Evolutionary conservation across 2,797 vertebrate species (phyloP), one percentile per base, ranked within the genome.

Genomic region (Monodelphis domestica): DNA sequence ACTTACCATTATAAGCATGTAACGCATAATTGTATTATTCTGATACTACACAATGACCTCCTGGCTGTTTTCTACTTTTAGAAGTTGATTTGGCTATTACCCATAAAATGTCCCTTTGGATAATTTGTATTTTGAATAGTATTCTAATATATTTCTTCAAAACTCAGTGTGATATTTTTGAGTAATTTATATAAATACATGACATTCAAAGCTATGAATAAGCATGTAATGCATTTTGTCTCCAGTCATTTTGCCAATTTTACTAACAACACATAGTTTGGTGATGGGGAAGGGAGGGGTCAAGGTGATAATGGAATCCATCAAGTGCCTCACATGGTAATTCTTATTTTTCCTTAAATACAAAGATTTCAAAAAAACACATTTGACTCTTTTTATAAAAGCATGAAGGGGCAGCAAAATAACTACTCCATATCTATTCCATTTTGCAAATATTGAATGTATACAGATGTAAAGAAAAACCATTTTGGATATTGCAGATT

Each of bases 241-340:
- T 97, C 38, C 54, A 96, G 92, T 96, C 93, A 95, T 89, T 98
- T 96, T 97, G 93, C 84, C 97, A 96, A 96, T 96, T 95, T 96
- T 93, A 95, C 95, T 95, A 96, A 97, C 92, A 97, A 63, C 91
- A 97, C 89, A 96, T 93, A 97, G 55, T 57, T 89, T 56, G 54
- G 89, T n/a, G n/a, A n/a, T n/a, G 5, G 90, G 59, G 57, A 70
- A 6, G 17, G n/a, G 2, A 3, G 89, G n/a, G 53, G 87, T 95
- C 95, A 95, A 38, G 53, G 87, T 87, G 97, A 50, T n/a, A 93
- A 95, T 92, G 55, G 54, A 93, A 95, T 91, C 88, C 93, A 91
- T 88, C 78, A 92, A 94, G 53, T 94, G 55, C 95, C 96, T 88
- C 89, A 93, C 70, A 87, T 88, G 90, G 38, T 90, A 94, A 95